A percentile compares a stretch with the other conserved stretches of the same genome.
Conservation (phyloP, 2,888 invertebrate species). For the Dasysyrphus albostriatus region DNA sequence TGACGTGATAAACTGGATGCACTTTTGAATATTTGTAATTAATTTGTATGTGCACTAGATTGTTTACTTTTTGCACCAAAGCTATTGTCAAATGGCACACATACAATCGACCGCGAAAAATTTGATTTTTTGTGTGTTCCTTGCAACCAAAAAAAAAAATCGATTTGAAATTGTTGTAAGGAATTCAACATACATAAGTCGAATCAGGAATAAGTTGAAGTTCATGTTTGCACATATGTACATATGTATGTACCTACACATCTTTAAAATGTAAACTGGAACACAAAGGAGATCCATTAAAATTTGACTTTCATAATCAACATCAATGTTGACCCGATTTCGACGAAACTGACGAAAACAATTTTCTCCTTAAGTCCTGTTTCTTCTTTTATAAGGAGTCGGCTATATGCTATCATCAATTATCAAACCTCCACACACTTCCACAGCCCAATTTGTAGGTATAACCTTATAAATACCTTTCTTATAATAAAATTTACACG, state of each 20-base stretch:
- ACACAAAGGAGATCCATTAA: slow-evolving; percentile 2
- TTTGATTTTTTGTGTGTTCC: no score
- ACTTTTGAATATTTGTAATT: no score
- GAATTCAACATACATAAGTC: no score
- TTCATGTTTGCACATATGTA: no score
- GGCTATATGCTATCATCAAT: slow-evolving; percentile 5
- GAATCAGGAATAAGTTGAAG: no score
- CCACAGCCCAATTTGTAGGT: slow-evolving; percentile 19
- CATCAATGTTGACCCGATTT: slow-evolving; percentile 66
- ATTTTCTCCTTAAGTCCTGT: neutral
- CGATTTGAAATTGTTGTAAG: no score
- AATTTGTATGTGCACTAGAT: no score
- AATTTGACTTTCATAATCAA: slow-evolving; percentile 43
- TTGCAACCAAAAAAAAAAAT: no score
- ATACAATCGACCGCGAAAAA: no score
- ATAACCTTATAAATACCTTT: slow-evolving; percentile 52
- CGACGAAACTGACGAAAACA: neutral
- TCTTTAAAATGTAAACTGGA: neutral
- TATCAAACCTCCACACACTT: slow-evolving; percentile 19
- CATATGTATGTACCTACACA: neutral
- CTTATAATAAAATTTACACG: slow-evolving; percentile 57
- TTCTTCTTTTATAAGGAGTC: neutral
- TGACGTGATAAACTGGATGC: no score
- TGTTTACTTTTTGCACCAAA: no score
- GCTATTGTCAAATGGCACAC: no score